Conservation (phyloP, 1,140 invertebrate genomes). For the Scaptomyza graminum region DNA sequence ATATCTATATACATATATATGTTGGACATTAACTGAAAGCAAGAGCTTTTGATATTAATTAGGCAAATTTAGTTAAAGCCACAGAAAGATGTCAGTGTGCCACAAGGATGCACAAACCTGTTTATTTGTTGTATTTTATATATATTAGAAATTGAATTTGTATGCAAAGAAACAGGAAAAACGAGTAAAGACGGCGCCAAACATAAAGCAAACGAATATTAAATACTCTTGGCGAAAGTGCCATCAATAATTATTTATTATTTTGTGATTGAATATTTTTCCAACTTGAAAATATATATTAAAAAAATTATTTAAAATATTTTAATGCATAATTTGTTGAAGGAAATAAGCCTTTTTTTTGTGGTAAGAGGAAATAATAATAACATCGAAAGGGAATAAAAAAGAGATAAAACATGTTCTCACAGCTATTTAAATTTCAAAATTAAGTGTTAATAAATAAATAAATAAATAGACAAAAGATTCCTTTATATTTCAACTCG, state of each 20-base stretch:
- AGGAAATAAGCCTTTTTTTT: neutral
- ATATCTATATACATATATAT: neutral
- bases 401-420: no score
- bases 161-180: slow-evolving; percentile 49
- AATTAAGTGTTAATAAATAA: neutral
- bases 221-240: slow-evolving; percentile 18
- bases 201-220: neutral
- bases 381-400: no score
- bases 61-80: slow-evolving; percentile 56
- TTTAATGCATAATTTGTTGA: no score
- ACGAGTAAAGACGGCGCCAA: slow-evolving; percentile 9
- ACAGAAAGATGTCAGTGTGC: slow-evolving; percentile 75
- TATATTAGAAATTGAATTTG: slow-evolving; percentile 68
- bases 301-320: no score
- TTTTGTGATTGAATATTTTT: no score
- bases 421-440: no score
- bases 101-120: slow-evolving; percentile 75
- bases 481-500: neutral
- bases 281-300: no score
- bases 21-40: slow-evolving; percentile 49
- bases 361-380: no score
- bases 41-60: slow-evolving; percentile 73
- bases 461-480: neutral
- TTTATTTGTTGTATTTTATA: slow-evolving; percentile 62
- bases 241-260: no score